Evolutionary conservation across 2,113 vertebrate species (phyloP).

Genomic region (Scolopax mira): DNA sequence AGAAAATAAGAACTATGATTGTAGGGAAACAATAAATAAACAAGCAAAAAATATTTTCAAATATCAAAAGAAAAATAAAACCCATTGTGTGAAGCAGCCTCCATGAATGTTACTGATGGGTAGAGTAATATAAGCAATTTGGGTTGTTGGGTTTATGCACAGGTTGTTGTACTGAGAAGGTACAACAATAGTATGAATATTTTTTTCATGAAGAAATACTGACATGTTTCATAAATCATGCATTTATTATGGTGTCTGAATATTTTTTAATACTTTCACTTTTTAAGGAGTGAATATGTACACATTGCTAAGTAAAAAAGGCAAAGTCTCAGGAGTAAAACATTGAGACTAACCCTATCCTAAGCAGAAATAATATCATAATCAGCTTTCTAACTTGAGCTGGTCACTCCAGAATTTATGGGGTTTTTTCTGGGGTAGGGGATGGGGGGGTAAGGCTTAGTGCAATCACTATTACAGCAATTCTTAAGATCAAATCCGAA

Average conservation of each 20-base stretch:
- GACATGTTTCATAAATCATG: neutral
- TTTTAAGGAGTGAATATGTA: neutral
- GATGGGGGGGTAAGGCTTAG: no score
- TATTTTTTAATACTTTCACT: neutral
- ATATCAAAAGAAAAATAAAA: neutral
- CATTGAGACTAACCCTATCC: neutral
- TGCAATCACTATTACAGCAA: neutral
- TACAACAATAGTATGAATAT: neutral
- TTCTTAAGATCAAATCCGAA: neutral
- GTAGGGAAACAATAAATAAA: neutral
- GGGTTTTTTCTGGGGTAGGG: neutral
- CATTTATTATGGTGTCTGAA: neutral
- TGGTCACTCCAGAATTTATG: neutral
- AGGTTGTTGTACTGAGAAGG: no score
- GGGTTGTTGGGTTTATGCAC: neutral
- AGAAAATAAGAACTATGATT: neutral
- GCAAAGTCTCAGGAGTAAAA: neutral
- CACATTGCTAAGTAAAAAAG: neutral
- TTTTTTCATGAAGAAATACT: neutral
- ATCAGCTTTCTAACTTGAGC: neutral
- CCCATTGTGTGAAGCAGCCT: neutral
- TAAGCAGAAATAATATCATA: neutral
- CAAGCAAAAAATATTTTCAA: neutral
- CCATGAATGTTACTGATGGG: neutral
- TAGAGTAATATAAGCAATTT: neutral